Percentiles rank a stretch among this genome's conserved stretches.
phyloP scores from a whole-genome alignment of 2,888 invertebrate species.

The Harpalus rubripes region DNA sequence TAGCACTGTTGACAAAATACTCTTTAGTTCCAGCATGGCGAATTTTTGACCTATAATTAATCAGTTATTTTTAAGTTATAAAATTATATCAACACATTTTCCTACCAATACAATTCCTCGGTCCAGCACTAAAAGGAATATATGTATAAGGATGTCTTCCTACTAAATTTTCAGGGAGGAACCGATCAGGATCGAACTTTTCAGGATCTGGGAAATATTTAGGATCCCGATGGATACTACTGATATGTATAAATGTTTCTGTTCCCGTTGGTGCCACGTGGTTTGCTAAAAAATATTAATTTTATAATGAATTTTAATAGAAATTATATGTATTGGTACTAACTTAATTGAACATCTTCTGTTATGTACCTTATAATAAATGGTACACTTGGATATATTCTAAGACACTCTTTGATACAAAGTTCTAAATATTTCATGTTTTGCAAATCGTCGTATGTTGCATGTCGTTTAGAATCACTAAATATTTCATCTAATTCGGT shows the following conservation, averaged over 20 bases:
- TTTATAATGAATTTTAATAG: not conserved
- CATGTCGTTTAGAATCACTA: constrained; percentile 76
- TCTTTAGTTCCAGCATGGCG: constrained; percentile 76
- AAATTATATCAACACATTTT: not conserved
- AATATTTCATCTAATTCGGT: constrained; percentile 78
- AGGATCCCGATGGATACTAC: constrained; percentile 83
- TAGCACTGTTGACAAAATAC: constrained; percentile 79
- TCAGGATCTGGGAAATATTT: constrained; percentile 83
- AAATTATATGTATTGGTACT: not conserved
- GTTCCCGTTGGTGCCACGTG: constrained; percentile 79
- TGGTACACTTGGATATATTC: constrained; percentile 84
- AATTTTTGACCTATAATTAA: not conserved
- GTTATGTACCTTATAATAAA: constrained; percentile 80
- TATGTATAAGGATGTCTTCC: constrained; percentile 82
- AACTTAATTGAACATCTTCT: constrained; percentile 75
- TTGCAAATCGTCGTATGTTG: constrained; percentile 80
- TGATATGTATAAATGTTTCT: constrained; percentile 81
- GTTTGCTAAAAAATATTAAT: constrained; percentile 75
- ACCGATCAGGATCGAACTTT: constrained; percentile 85
- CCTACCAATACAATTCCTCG: constrained; percentile 84
- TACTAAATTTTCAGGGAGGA: constrained; percentile 80
- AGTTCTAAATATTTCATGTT: constrained; percentile 83
- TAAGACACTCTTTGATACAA: constrained; percentile 83
- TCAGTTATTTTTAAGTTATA: not conserved
- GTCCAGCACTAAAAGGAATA: constrained; percentile 85